Conservation (phyloP, 2,888 invertebrate genomes). For the Lutraria lutraria region DNA sequence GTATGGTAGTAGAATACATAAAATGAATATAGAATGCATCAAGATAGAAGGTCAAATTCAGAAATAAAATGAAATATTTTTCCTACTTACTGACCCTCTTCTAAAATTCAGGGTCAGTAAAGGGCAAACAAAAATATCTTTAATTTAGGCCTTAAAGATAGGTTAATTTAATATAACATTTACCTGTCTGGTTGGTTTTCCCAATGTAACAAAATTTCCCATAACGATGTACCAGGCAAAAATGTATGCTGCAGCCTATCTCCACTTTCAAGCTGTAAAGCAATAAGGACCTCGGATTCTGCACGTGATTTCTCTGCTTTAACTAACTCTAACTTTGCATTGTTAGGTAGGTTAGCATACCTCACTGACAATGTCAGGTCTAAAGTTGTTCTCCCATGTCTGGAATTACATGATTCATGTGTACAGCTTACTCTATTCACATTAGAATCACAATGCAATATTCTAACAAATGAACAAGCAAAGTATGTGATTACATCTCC, state of each 20-base stretch:
- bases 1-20: no score
- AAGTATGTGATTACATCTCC: no score
- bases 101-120: no score
- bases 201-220: conserved; percentile 88
- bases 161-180: background rate
- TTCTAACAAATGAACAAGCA: no score
- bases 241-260: conserved; percentile 89
- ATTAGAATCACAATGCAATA: no score
- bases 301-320: conserved; percentile 90
- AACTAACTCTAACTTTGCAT: conserved; percentile 95
- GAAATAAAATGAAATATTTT: no score
- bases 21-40: no score
- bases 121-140: no score
- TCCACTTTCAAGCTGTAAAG: conserved; percentile 93
- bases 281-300: conserved; percentile 90
- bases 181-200: conserved; percentile 78
- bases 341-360: conserved; percentile 95
- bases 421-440: no score
- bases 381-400: conserved; percentile 92
- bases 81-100: no score
- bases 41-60: no score
- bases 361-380: conserved; percentile 93
- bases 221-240: conserved; percentile 88
- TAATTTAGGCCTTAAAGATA: no score
- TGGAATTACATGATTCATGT: conserved; percentile 77